These are phyloP conservation scores for Cyanistes caeruleus DNA, from an alignment of 2,113 vertebrate species.

Conservation along the genomic window DNA sequence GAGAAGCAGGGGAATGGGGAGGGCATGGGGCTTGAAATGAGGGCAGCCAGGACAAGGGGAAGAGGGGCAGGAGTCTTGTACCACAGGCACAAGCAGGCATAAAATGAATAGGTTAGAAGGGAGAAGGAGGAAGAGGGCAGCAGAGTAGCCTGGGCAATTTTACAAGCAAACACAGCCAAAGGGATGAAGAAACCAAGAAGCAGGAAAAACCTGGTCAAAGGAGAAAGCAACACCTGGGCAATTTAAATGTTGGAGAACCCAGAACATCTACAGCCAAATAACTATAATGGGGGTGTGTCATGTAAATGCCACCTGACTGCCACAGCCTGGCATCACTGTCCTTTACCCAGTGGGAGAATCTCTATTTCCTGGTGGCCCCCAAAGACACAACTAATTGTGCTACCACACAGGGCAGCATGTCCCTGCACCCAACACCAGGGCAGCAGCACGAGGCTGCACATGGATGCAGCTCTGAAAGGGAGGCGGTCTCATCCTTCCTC, in stretches of 20 bases:
- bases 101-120: not conserved
- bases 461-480: not conserved
- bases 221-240: not conserved
- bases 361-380: not conserved
- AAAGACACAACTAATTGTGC: too few relatives aligned
- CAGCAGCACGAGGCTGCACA: rapidly evolving
- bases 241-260: not conserved
- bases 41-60: not conserved
- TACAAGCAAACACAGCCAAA: not conserved
- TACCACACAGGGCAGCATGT: not conserved
- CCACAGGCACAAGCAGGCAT: not conserved
- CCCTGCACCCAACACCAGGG: not conserved
- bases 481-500: rapidly evolving
- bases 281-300: rapidly evolving
- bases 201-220: not conserved
- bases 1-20: not conserved
- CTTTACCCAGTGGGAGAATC: not conserved
- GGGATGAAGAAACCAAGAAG: not conserved
- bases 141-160: not conserved
- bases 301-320: rapidly evolving
- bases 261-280: not conserved
- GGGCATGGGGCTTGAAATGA: not conserved
- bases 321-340: not conserved
- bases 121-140: not conserved
- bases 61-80: not conserved